Evolutionary conservation across 2,888 invertebrate species (phyloP).

Genomic region (Homarus gammarus): DNA sequence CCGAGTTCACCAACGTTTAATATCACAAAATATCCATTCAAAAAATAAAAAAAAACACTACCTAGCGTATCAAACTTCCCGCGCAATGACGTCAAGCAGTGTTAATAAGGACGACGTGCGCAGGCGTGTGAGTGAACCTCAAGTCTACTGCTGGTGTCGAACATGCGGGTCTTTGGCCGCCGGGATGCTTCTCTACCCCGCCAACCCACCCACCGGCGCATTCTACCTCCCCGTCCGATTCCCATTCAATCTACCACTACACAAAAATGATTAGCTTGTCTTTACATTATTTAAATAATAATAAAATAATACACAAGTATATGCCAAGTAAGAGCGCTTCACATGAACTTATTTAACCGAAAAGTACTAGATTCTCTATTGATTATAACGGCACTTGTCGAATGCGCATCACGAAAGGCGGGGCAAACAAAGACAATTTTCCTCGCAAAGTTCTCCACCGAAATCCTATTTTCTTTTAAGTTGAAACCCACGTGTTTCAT

Average conservation of each 20-base stretch:
- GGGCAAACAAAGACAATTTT: not conserved
- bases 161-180: not conserved
- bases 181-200: not conserved
- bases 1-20: too few relatives aligned
- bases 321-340: too few relatives aligned
- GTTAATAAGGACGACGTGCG: not conserved
- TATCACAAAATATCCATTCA: too few relatives aligned
- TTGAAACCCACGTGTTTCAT: too few relatives aligned
- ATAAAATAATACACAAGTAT: too few relatives aligned
- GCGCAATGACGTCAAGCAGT: not conserved
- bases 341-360: too few relatives aligned
- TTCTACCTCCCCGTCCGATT: not conserved
- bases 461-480: not conserved
- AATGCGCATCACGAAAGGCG: not conserved
- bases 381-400: too few relatives aligned
- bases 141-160: not conserved
- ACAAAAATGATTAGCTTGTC: too few relatives aligned
- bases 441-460: not conserved
- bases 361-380: too few relatives aligned
- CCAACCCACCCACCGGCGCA: not conserved
- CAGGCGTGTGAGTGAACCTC: not conserved
- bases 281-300: too few relatives aligned
- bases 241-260: too few relatives aligned
- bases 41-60: too few relatives aligned
- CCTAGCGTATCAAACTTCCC: not conserved